A percentile compares a stretch with the other conserved stretches of the same genome.
phyloP scores from a whole-genome alignment of 1,140 invertebrate species.

The Drosophila kohkoa region DNA sequence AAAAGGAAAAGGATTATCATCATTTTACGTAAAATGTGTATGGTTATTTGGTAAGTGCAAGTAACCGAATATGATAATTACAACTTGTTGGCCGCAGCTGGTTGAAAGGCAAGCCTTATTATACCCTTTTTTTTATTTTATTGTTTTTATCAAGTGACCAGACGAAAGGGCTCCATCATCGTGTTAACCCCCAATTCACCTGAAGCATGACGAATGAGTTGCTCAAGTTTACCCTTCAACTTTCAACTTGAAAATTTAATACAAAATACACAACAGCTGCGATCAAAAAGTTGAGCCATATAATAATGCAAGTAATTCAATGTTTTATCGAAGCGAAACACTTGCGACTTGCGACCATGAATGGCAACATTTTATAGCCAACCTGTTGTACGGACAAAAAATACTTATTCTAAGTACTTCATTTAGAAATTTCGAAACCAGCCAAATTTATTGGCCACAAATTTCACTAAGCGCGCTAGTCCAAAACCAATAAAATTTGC shows the following conservation, averaged over 20 bases:
- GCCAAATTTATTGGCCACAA: slow-evolving; percentile 45
- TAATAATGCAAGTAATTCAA: slow-evolving; percentile 43
- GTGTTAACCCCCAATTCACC: slow-evolving; percentile 50
- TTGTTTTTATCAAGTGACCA: slow-evolving; percentile 37
- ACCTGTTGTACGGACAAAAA: slow-evolving; percentile 11
- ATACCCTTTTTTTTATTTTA: slow-evolving; percentile 39
- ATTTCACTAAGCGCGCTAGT: slow-evolving; percentile 19
- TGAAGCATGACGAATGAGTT: slow-evolving; percentile 77
- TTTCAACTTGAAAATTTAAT: slow-evolving; percentile 46
- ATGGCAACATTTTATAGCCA: slow-evolving; percentile 18
- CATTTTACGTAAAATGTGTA: slow-evolving; percentile 33
- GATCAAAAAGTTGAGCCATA: slow-evolving; percentile 48
- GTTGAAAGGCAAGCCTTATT: slow-evolving; percentile 32
- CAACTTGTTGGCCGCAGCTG: slow-evolving; percentile 15
- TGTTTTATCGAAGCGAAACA: slow-evolving; percentile 16
- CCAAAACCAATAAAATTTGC: slow-evolving; percentile 66
- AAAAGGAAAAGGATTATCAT: slow-evolving; percentile 1
- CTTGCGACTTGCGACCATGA: not conserved
- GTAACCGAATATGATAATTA: slow-evolving; percentile 67
- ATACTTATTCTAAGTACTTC: slow-evolving; percentile 25
- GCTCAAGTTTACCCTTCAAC: slow-evolving; percentile 50
- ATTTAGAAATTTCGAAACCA: slow-evolving; percentile 41
- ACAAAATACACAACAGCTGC: slow-evolving; percentile 58
- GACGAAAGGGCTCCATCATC: slow-evolving; percentile 29
- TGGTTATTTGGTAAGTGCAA: slow-evolving; percentile 42